A percentile compares a stretch with the other conserved stretches of the same genome.
phyloP scores from a whole-genome alignment of 2,888 invertebrate genomes.

The Xestoiulus laeticollis region DNA sequence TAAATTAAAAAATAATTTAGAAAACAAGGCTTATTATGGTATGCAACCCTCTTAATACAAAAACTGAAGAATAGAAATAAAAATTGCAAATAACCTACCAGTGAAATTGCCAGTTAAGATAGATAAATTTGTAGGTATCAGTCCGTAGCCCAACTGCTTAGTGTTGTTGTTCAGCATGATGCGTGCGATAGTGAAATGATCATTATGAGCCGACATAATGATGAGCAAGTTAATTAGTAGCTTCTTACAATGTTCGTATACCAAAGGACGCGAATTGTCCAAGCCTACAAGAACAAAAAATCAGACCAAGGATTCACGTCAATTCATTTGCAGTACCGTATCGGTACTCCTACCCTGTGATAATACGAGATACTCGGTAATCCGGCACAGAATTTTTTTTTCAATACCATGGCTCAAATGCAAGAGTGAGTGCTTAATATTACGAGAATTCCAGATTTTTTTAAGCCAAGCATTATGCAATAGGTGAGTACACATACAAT shows the following conservation, averaged over 20 bases:
- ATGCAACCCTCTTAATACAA: too few relatives aligned
- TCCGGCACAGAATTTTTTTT: too few relatives aligned
- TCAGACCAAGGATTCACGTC: not conserved
- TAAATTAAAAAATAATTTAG: too few relatives aligned
- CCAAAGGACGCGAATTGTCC: conserved; percentile 86
- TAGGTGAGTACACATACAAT: too few relatives aligned
- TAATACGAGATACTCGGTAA: too few relatives aligned
- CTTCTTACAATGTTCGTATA: conserved; percentile 94
- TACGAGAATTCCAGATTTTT: too few relatives aligned
- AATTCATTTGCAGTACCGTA: too few relatives aligned
- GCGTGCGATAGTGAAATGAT: conserved; percentile 87
- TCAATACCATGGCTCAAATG: too few relatives aligned
- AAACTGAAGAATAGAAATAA: conserved; percentile 2
- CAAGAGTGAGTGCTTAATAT: too few relatives aligned
- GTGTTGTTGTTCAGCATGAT: conserved; percentile 82
- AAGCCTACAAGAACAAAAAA: conserved; percentile 71
- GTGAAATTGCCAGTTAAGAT: conserved; percentile 75
- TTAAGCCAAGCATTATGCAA: too few relatives aligned
- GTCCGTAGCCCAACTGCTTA: conserved; percentile 76
- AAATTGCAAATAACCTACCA: conserved; percentile 66
- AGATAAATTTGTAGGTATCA: conserved; percentile 70
- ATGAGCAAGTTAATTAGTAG: conserved; percentile 90
- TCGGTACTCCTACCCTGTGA: too few relatives aligned
- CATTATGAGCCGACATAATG: conserved; percentile 86
- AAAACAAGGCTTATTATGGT: not conserved